Evolutionary conservation across 2,113 vertebrate species (phyloP).

Genomic region (Corydoras sp.): DNA sequence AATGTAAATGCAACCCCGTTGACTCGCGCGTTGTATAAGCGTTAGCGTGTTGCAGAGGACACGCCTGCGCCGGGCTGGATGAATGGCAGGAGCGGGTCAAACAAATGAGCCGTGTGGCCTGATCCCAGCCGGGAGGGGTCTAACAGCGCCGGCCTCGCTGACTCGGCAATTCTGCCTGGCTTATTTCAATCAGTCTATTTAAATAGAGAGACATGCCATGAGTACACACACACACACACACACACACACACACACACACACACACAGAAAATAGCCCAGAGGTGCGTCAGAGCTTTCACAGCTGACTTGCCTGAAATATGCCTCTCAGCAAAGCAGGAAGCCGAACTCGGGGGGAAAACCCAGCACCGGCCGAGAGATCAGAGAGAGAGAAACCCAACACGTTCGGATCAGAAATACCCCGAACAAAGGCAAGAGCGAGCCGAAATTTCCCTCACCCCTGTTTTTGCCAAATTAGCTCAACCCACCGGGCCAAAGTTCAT

Average conservation of each 20-base stretch:
- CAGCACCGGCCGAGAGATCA: constrained; percentile 11
- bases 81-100: constrained; percentile 29
- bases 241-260: constrained; percentile 34
- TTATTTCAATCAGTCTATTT: constrained; percentile 54
- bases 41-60: neutral
- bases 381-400: constrained; percentile 12
- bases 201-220: constrained; percentile 38
- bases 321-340: constrained; percentile 64
- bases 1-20: neutral
- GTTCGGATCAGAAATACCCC: constrained; percentile 18
- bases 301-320: constrained; percentile 60
- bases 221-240: constrained; percentile 34
- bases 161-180: constrained; percentile 49
- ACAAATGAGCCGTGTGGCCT: constrained; percentile 28
- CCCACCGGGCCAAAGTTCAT: constrained; percentile 33
- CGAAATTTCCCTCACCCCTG: constrained; percentile 17
- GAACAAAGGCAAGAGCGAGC: constrained; percentile 8
- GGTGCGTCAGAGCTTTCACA: constrained; percentile 61
- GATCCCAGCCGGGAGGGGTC: constrained; percentile 21
- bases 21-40: neutral
- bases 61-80: constrained; percentile 10
- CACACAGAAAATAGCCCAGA: constrained; percentile 62
- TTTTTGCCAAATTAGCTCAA: neutral
- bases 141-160: constrained; percentile 28
- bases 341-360: constrained; percentile 46